These are phyloP conservation scores for Meloidogyne hapla DNA, from an alignment of 1,140 invertebrate genomes.

Conservation along the genomic window DNA sequence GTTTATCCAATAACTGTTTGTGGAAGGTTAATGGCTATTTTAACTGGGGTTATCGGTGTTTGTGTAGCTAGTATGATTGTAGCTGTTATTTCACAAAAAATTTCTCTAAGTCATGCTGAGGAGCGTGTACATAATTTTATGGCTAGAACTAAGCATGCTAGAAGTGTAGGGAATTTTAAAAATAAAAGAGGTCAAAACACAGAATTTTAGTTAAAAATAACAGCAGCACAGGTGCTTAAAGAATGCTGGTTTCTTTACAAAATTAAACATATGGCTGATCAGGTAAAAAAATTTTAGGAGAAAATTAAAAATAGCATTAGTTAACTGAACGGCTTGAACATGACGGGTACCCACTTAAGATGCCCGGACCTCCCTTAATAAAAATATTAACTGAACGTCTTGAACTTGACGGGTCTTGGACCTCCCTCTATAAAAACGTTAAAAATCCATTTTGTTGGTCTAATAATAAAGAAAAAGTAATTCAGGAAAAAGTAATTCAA, in stretches of 20 bases:
- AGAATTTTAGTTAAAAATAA: slow-evolving; percentile 14
- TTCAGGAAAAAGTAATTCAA: slow-evolving; percentile 13
- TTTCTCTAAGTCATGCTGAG: slow-evolving; percentile 16
- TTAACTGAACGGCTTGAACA: no score
- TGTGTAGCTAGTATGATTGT: slow-evolving; percentile 27
- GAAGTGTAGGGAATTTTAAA: not conserved
- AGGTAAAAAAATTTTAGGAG: slow-evolving; percentile 2
- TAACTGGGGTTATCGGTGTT: slow-evolving; percentile 17
- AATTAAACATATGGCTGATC: slow-evolving; percentile 1
- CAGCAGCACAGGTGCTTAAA: slow-evolving; percentile 1
- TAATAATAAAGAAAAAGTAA: no score
- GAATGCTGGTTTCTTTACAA: slow-evolving; percentile 20
- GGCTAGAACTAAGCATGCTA: slow-evolving; percentile 19
- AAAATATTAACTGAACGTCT: no score
- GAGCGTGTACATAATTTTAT: slow-evolving; percentile 24
- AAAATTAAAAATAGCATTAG: no score
- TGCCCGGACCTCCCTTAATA: no score
- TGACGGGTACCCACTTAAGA: no score
- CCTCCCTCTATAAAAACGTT: no score
- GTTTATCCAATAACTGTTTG: slow-evolving; percentile 17
- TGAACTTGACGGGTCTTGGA: no score
- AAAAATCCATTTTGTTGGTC: no score
- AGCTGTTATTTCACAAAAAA: slow-evolving; percentile 18
- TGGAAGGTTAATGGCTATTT: slow-evolving; percentile 8
- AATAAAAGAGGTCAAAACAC: not conserved